phyloP scores from a whole-genome alignment of 2,888 invertebrate genomes.

The Phyto melanocephala region DNA sequence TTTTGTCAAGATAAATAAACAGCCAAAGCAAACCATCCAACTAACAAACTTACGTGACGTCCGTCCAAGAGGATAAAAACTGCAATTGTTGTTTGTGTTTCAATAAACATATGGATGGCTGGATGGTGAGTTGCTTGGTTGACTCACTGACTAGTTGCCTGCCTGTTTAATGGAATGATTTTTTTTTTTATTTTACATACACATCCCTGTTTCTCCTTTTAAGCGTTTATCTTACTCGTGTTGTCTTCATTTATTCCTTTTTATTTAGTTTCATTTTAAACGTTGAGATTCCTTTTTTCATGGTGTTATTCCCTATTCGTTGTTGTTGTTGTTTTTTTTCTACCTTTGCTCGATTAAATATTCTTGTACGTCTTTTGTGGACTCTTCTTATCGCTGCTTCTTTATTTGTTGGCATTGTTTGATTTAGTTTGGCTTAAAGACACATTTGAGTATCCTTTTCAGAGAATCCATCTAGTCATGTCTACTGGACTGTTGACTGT shows the following conservation, averaged over 20 bases:
- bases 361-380: constrained; percentile 10
- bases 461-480: constrained; percentile 24
- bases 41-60: not conserved
- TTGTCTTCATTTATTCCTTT: constrained; percentile 9
- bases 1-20: constrained; percentile 54
- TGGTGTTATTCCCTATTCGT: not conserved
- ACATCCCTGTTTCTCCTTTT: constrained; percentile 56
- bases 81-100: constrained; percentile 14
- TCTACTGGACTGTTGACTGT: constrained; percentile 43
- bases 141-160: not conserved
- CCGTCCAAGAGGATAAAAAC: constrained; percentile 39
- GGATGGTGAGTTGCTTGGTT: constrained; percentile 1
- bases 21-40: not conserved
- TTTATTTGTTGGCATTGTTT: not conserved
- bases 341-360: constrained; percentile 36
- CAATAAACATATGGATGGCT: not conserved
- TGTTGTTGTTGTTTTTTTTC: constrained; percentile 12
- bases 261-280: constrained; percentile 1
- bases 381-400: not conserved
- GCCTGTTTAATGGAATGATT: constrained; percentile 26
- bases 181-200: constrained; percentile 2
- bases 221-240: constrained; percentile 1
- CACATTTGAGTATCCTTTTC: constrained; percentile 40
- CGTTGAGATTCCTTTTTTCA: constrained; percentile 49
- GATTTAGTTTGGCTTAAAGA: constrained; percentile 33